A percentile compares a stretch with the other conserved stretches of the same genome.
Evolutionary conservation across 1,140 invertebrate species (phyloP).

Genomic region (Drosophila funebris): DNA sequence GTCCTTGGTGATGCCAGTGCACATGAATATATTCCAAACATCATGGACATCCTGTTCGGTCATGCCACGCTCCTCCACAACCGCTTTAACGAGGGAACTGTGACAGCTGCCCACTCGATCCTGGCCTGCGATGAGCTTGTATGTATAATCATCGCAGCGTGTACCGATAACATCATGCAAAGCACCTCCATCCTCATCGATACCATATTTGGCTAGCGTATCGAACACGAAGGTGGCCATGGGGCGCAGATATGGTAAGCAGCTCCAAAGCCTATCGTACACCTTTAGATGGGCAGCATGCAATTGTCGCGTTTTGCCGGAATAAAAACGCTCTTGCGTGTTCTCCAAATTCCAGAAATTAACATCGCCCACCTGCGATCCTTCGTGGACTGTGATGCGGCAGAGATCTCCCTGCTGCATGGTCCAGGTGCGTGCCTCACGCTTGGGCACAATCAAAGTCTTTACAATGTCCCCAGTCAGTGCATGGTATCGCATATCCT

Average conservation of each 20-base stretch:
- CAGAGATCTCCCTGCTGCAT: conserved; percentile 83
- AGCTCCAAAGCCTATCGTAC: conserved; percentile 84
- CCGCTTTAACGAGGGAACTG: conserved; percentile 83
- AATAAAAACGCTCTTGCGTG: conserved; percentile 84
- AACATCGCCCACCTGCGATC: conserved; percentile 84
- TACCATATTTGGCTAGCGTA: conserved; percentile 83
- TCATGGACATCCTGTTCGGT: conserved; percentile 85
- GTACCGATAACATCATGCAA: conserved; percentile 85
- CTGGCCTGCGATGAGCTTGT: conserved; percentile 84
- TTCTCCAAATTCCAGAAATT: conserved; percentile 85
- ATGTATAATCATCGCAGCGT: conserved; percentile 85
- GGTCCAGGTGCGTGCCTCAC: conserved; percentile 81
- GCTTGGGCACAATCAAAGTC: conserved; percentile 79
- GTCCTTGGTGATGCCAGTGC: conserved; percentile 84
- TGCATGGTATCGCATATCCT: conserved; percentile 70
- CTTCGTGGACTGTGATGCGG: conserved; percentile 82
- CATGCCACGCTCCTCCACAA: conserved; percentile 81
- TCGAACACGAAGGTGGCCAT: conserved; percentile 85
- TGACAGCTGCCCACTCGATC: conserved; percentile 84
- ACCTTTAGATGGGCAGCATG: conserved; percentile 83
- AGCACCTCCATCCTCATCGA: conserved; percentile 84
- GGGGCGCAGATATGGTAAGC: conserved; percentile 84
- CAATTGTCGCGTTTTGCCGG: conserved; percentile 84
- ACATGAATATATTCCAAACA: conserved; percentile 85
- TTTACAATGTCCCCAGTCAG: conserved; percentile 69